Base-by-base conservation (phyloP, 2,113 vertebrate species). In the Anguilla rostrata region DNA sequence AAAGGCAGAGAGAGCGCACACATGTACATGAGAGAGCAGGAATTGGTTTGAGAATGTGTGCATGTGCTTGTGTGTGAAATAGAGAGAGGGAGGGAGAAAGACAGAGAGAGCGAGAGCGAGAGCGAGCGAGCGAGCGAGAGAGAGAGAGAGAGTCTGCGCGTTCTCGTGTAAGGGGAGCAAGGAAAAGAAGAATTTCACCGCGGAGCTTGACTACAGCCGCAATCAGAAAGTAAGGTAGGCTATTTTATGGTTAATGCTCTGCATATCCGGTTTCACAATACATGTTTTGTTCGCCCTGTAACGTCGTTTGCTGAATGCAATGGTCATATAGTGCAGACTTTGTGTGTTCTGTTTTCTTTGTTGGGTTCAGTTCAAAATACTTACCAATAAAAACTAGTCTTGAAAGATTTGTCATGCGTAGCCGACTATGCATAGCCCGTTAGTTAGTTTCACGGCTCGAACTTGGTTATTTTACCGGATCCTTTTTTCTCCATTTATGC, bases 211-310 rank as follows among this genome's bases (percentile, higher is more conserved):
- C 87, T 43, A 87, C 85, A 82, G 71, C 87, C 81, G 26, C 90
- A 85, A 75, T 34, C 71, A 83, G 82, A 49, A 91, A 84, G 89
- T 90, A 91, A 89, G 90, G 86, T 20, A 34, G 34, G 34, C 34
- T 34, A 82, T 75, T 12, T 75, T 75, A 22, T 34, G 29, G 71
- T n/a, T 12, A 75, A 75, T 75, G 9, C 26, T 75, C 71, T 12
- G 2, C 1, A 75, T 34, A n/a, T n/a, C n/a, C 26, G 34, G 39
- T 81, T 57, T 43, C 82, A 63, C 83, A 84, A 34, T 79, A 7
- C 34, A 34, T 49, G 80, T 82, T 71, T 78, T 86, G 83, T 63
- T 71, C 78, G 78, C n/a, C n/a, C 71, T 29, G 71, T 11, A 29
- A 29, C 60, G 7, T 26, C 8, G 4, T 14, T 53, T 53, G 7